These are phyloP conservation scores for Acropora yongei DNA, from an alignment of 64 coral and sea anemone species.

Conservation along the genomic window DNA sequence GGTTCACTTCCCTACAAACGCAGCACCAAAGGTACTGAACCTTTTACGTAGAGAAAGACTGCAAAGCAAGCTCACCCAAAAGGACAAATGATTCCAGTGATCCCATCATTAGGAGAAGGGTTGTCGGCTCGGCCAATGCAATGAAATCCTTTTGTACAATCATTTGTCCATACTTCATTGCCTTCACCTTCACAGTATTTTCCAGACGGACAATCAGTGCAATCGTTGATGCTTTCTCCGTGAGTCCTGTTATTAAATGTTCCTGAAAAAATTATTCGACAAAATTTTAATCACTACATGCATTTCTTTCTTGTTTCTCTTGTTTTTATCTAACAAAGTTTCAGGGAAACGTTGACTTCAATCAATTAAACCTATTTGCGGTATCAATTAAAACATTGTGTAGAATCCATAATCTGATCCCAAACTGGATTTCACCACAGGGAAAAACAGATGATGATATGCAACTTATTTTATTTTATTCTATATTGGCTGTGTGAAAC, in stretches of 20 bases:
- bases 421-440: too few species aligned
- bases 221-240: constrained; percentile 63
- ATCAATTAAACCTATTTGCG: too few species aligned
- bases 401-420: too few species aligned
- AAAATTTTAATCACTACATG: background rate
- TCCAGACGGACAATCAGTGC: constrained; percentile 80
- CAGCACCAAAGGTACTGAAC: too few species aligned
- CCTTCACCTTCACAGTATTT: constrained; percentile 89
- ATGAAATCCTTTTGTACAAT: constrained; percentile 81
- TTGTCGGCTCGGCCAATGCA: constrained; percentile 78
- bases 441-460: too few species aligned
- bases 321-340: too few species aligned
- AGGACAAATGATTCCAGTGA: constrained; percentile 79
- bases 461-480: too few species aligned
- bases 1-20: too few species aligned
- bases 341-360: too few species aligned
- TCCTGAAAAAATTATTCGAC: constrained; percentile 33
- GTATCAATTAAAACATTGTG: background rate
- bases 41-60: too few species aligned
- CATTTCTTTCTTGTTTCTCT: too few species aligned
- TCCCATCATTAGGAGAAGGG: constrained; percentile 73
- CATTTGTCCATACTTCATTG: constrained; percentile 79
- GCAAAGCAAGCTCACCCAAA: constrained; percentile 58
- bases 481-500: too few species aligned
- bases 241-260: constrained; percentile 83